Percentiles rank a stretch among this genome's conserved stretches.
Evolutionary conservation across 2,113 vertebrate genomes (phyloP).

Genomic region (Trogon melanurus): DNA sequence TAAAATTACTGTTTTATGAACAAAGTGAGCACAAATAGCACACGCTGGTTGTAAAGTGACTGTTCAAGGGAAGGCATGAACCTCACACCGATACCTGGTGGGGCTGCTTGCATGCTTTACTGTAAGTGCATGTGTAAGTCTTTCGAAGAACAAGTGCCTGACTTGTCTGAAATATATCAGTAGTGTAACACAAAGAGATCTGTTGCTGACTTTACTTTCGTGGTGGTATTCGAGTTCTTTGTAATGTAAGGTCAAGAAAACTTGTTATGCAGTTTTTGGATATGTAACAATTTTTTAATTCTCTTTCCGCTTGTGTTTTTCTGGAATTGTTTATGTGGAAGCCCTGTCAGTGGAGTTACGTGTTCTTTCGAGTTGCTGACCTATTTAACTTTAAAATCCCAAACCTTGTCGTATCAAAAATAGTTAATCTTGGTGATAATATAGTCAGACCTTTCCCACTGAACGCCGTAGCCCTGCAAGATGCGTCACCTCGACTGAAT

Average conservation of each 20-base stretch:
- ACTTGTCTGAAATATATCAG: neutral
- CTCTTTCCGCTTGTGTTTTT: neutral
- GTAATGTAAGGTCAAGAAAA: neutral
- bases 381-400: neutral
- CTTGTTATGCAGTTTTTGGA: neutral
- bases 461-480: neutral
- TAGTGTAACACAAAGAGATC: neutral
- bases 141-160: neutral
- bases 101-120: slow-evolving; percentile 4
- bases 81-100: neutral
- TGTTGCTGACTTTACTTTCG: neutral
- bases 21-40: neutral
- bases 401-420: neutral
- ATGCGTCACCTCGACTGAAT: neutral
- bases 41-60: neutral
- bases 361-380: neutral
- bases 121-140: neutral
- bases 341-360: neutral
- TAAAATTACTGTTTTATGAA: neutral
- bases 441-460: neutral
- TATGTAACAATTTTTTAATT: neutral
- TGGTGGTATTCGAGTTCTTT: neutral
- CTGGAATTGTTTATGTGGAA: neutral
- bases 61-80: neutral
- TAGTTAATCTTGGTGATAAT: neutral